Percentiles rank a stretch among this genome's conserved stretches.
Evolutionary conservation across 2,797 vertebrate species (phyloP).

Genomic region (Leptodactylus fallax): DNA sequence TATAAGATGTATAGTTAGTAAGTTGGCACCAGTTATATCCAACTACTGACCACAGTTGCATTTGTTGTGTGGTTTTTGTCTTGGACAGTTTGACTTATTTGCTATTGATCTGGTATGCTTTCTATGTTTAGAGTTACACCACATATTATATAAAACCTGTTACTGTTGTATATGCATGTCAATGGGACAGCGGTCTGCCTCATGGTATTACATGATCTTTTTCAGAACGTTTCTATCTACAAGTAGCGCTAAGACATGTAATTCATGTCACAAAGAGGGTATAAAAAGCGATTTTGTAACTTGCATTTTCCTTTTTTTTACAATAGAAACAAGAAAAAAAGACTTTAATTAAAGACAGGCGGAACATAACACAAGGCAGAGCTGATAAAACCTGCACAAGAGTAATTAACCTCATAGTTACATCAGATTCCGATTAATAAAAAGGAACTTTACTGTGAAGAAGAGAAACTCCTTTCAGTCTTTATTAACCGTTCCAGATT

Average conservation of each 20-base stretch:
- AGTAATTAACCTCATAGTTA: slow-evolving; percentile 60
- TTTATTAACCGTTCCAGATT: slow-evolving; percentile 64
- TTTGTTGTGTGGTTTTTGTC: too few relatives aligned
- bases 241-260: slow-evolving; percentile 13
- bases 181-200: too few relatives aligned
- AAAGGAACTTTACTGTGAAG: slow-evolving; percentile 61
- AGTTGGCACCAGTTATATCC: too few relatives aligned
- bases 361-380: slow-evolving; percentile 33
- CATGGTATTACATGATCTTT: not conserved
- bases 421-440: slow-evolving; percentile 62
- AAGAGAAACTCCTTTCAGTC: slow-evolving; percentile 59
- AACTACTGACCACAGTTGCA: too few relatives aligned
- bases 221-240: not conserved
- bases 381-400: slow-evolving; percentile 55
- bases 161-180: too few relatives aligned
- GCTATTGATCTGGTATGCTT: too few relatives aligned
- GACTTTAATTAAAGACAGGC: slow-evolving; percentile 57
- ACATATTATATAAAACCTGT: too few relatives aligned
- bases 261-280: slow-evolving; percentile 14
- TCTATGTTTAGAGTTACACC: too few relatives aligned
- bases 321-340: slow-evolving; percentile 22
- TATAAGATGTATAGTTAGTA: too few relatives aligned
- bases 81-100: too few relatives aligned
- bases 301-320: not conserved
- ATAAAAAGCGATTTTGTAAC: slow-evolving; percentile 12